Evolutionary conservation across 2,113 vertebrate species (phyloP).

Genomic region (Balaeniceps rex): DNA sequence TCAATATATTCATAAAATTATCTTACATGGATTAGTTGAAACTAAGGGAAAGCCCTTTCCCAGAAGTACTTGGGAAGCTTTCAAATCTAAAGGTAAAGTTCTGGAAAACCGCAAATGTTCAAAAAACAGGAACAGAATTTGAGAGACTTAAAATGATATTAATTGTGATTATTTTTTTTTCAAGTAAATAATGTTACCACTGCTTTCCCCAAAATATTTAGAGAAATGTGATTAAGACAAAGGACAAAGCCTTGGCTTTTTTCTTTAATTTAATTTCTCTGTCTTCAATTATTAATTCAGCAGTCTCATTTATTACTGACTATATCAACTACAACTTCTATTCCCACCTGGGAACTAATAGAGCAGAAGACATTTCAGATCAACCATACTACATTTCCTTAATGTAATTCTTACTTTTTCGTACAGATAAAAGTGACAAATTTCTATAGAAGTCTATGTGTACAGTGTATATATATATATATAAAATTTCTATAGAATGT

Average conservation of each 20-base stretch:
- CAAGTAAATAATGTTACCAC: not conserved
- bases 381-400: not conserved
- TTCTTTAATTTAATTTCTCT: not conserved
- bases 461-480: too few species aligned
- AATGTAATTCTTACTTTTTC: not conserved
- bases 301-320: not conserved
- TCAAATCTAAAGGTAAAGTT: not conserved
- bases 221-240: not conserved
- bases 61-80: not conserved
- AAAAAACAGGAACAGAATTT: not conserved
- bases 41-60: not conserved
- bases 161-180: not conserved
- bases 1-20: not conserved
- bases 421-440: not conserved
- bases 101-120: not conserved
- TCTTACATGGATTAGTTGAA: not conserved
- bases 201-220: not conserved
- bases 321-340: not conserved
- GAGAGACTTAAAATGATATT: not conserved
- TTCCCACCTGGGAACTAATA: not conserved
- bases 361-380: not conserved
- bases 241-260: not conserved
- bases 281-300: not conserved
- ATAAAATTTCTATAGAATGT: not conserved
- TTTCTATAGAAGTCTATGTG: not conserved